Base-by-base conservation (phyloP, 2,888 invertebrate genomes). In the Cactoblastis cactorum region DNA sequence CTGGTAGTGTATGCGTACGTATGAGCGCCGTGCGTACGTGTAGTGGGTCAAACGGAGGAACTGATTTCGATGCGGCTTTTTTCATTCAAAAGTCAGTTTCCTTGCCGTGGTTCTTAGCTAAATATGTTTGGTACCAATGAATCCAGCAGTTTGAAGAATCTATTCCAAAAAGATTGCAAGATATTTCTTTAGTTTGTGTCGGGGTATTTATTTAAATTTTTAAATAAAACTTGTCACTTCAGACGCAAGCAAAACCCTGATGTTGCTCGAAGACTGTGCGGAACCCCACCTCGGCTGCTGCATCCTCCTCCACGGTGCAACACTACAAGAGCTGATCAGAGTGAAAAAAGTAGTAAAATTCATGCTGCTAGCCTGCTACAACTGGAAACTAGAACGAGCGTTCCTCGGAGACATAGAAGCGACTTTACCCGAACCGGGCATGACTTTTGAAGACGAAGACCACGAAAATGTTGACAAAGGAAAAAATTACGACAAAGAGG, bases 221-320 rank as follows among this genome's bases (percentile, higher is more conserved):
- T n/a, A n/a, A n/a, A n/a, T n/a, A n/a, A n/a, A n/a, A n/a, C n/a
- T n/a, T n/a, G n/a, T n/a, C n/a, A n/a, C n/a, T n/a, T 33, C 75
- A 93, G 93, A 91, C 64, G 85, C 91, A 0, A 83, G 87, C 18
- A 99, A 99, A 88, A 97, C 97, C 0, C 82, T 99, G 24, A 96
- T 99, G 96, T 95, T 96, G 62, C 94, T 98, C 62, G 98, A 98
- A 80, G 97, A 97, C 4, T 95, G 98, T 61, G 94, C 95, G 0
- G 93, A 94, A 68, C 91, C 94, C 0, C 93, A 95, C 65, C 90
- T 97, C 1, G 97, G 97, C 0, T 96, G 96, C 59, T 96, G 98
- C 14, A 94, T 98, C 38, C 80, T 98, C 2, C 82, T 99, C 1
- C 92, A 97, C n/a, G 98, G 98, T 0, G 92, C 92, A 0, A 88